Base-by-base conservation (phyloP, 2,888 invertebrate genomes). In the Nemurella pictetii region DNA sequence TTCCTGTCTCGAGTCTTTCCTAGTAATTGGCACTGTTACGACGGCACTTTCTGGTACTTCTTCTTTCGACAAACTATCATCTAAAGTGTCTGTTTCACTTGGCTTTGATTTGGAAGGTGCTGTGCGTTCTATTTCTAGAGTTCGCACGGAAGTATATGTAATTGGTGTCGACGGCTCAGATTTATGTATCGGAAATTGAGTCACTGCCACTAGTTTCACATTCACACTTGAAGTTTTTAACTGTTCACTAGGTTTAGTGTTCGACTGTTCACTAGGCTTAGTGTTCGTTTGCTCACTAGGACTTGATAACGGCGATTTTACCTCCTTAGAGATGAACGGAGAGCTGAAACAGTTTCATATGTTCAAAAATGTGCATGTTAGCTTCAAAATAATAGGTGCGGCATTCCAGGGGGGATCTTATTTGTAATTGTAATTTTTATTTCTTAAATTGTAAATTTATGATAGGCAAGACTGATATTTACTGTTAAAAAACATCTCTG, bases 331-430 rank as follows among this genome's bases (percentile, higher is more conserved):
- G 27, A 87, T 86, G 36, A 86, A 87, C 20, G 87, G 86, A 15
- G 87, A 87, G 77, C 87, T 87, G 86, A 80, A 86, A 86, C 74
- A 82, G 72, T 78, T 30, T 0, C 78, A 30, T 9, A 55, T 55
- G 20, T 55, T 55, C 55, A 55, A 55, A 20, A 7, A 55, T 20
- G 20, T 7, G 20, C 55, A 2, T 20, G 20, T 7, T 55, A 20
- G 55, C 55, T 7, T 55, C 9, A 55, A 55, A 20, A n/a, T n/a
- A n/a, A n/a, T n/a, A n/a, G n/a, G n/a, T n/a, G n/a, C n/a, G n/a
- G n/a, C n/a, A n/a, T n/a, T n/a, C n/a, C 55, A 55, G 1, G 55
- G 55, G 20, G 20, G 55, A 15, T 55, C 9, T 55, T 55, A 55
- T 7, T 12, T 55, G 15, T 20, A 55, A n/a, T 2, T 15, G 20